These are phyloP conservation scores for Pseudococcus viburni DNA, from an alignment of 2,888 invertebrate species.

Conservation along the genomic window DNA sequence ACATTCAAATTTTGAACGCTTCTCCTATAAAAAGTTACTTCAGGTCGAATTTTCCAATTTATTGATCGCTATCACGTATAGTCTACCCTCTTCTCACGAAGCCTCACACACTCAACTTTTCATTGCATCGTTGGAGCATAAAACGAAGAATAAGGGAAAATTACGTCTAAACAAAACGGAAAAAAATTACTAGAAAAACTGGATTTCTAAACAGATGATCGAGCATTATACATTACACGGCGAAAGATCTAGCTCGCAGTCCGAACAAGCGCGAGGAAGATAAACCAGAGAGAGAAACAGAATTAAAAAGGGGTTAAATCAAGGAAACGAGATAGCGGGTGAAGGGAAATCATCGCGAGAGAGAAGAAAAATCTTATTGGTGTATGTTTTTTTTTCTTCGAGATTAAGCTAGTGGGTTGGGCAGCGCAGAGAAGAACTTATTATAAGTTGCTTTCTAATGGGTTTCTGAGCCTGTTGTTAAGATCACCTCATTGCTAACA, in stretches of 20 bases:
- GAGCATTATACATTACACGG: not conserved
- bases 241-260: constrained; percentile 61
- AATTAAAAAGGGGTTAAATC: constrained; percentile 47
- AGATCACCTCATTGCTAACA: constrained; percentile 65
- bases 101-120: no score
- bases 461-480: constrained; percentile 64
- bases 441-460: constrained; percentile 66
- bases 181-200: constrained; percentile 63
- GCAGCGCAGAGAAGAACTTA: constrained; percentile 51
- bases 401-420: constrained; percentile 65
- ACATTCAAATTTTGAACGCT: no score
- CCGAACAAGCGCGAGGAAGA: not conserved
- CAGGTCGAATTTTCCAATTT: no score
- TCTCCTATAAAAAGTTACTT: no score
- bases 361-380: constrained; percentile 51
- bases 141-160: no score
- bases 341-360: not conserved
- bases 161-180: not conserved
- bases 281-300: not conserved
- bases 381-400: not conserved
- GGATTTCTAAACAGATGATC: constrained; percentile 59
- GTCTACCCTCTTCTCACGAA: no score
- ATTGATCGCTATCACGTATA: no score
- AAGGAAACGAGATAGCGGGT: not conserved
- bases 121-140: no score